Evolutionary conservation across 2,113 vertebrate species (phyloP), one percentile per base, ranked within the genome.

Genomic region (Cavia porcellus): DNA sequence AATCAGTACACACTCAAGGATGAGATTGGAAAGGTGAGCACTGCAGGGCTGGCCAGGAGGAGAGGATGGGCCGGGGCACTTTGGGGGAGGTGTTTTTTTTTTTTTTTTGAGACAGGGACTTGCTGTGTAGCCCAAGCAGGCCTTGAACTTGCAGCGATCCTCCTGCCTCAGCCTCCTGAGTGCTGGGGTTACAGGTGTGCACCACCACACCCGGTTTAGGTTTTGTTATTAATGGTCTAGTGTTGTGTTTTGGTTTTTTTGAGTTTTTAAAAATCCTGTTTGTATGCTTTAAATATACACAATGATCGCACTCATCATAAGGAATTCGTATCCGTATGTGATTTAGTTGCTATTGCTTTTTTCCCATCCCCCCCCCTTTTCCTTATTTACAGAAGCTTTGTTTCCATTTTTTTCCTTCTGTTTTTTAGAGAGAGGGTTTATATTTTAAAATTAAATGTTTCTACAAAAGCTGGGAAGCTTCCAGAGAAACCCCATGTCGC

Each of bases 1-100:
- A 99, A 99, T 98, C 99, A 99, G 98, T 99, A 99, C 97, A 99
- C 99, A 61, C 98, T 99, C 98, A 99, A 99, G 98, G 99, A 99
- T 14, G 99, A 99, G 98, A 99, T 99, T 5, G 99, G 99, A 97
- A 99, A 99, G 99, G 99, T 99, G 98, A 98, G 9, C 96, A 47
- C 42, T 74, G 13, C 4, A 0, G 1, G 55, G 20, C 88, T 57
- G 77, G 93, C 50, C 45, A 8, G 13, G 45, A 15, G 45, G 45
- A 50, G 14, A 45, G 77, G 47, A 3, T 3, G 22, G n/a, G 77
- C 52, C 55, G 52, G 66, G 70, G 68, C 68, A 5, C 24, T 75
- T 74, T 35, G 89, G 50, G 30, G 17, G 28, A 79, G 28, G 57
- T n/a, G 42, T 90, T 66, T 62, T 17, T 74, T 15, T 7, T 79